These are phyloP conservation scores for Calyptommatus sinebrachiatus DNA, from an alignment of 2,113 vertebrate genomes.

Conservation along the genomic window DNA sequence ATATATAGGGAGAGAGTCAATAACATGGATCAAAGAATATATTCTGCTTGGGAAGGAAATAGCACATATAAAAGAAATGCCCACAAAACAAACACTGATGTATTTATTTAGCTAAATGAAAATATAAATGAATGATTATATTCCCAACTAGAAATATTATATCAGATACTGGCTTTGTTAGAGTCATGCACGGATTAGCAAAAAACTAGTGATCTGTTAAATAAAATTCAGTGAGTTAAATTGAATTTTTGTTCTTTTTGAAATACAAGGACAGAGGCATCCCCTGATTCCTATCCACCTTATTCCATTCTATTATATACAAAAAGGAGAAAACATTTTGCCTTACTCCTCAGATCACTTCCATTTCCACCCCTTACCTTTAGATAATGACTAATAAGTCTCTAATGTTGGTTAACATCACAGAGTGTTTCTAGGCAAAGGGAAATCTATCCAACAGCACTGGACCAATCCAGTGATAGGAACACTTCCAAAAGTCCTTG, in stretches of 20 bases:
- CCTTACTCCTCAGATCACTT: too few relatives aligned
- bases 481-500: too few relatives aligned
- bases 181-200: background rate
- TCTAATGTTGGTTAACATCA: background rate
- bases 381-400: background rate
- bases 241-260: background rate
- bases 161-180: slow-evolving; percentile 15
- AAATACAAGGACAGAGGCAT: slow-evolving; percentile 28
- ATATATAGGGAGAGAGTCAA: background rate
- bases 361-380: too few relatives aligned
- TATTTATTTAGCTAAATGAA: background rate
- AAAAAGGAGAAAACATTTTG: background rate
- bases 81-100: background rate
- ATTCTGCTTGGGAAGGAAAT: background rate
- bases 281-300: background rate
- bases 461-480: too few relatives aligned
- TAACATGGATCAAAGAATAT: background rate
- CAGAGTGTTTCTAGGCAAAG: background rate
- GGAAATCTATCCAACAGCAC: too few relatives aligned
- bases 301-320: slow-evolving; percentile 22
- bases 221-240: background rate
- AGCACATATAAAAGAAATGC: background rate
- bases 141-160: background rate
- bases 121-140: background rate
- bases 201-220: slow-evolving; percentile 20